Evolutionary conservation across 2,888 invertebrate genomes (phyloP), one percentile per base, ranked within the genome.

Genomic region (Brenthis daphne): DNA sequence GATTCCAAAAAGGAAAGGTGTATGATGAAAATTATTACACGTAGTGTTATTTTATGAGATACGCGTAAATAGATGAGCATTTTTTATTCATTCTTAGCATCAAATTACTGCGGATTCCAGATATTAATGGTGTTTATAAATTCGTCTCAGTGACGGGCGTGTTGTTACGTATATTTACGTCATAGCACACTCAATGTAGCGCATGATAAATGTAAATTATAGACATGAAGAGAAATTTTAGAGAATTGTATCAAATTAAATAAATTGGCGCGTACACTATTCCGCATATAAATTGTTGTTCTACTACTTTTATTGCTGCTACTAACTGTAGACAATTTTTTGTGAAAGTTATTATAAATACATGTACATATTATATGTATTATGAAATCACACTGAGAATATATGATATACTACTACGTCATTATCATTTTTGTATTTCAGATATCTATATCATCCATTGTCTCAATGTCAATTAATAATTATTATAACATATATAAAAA

Each of bases 221-320:
- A 50, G 24, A 16, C 61, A 50, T 37, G 56, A 67, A 67, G 56
- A 63, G 61, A 67, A 67, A 61, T 65, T 65, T 65, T 65, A 57
- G 48, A 56, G 47, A 65, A 65, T 48, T 65, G 50, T 65, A 50
- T 65, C 50, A 57, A 56, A 65, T 64, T 64, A 48, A 55, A 64
- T 64, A 55, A 64, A 64, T 33, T 43, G 33, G n/a, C 33, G 13
- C 24, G 50, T 56, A 56, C 13, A 20, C 29, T 47, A 50, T 53
- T 43, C 16, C 56, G 37, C 48, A 8, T 55, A 54, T 60, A 60
- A 50, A 33, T 6, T 66, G 8, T 24, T 51, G 60, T 6, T 60
- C 37, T 43, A 43, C 37, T 43, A 43, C 37, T 43, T 43, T 8
- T 43, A 43, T 43, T 43, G 37, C 37, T 37, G 8, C 37, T 8